Evolutionary conservation across 2,797 vertebrate species (phyloP), one percentile per base, ranked within the genome.

Genomic region (Notoglanidium macrostoma): DNA sequence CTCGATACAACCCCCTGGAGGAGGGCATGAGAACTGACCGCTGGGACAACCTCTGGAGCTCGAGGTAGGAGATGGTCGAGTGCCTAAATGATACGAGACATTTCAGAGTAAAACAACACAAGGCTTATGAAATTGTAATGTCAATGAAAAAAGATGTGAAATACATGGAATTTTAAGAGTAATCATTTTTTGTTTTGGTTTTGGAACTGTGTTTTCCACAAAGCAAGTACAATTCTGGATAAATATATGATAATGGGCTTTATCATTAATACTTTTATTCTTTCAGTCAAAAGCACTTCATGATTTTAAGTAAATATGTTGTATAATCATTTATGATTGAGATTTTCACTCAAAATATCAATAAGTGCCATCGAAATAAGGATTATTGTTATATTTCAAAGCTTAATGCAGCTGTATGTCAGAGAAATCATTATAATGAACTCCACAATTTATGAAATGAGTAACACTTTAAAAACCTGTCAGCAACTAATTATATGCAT

Each of bases 21-120:
- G 92, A 0, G 93, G 93, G 88, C 96, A 97, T 87, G 94, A 94
- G 92, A 96, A 96, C 91, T 96, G 94, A n/a, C 94, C 94, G 0
- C 67, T 74, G 0, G 89, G 91, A 81, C 96, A 97, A 59, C 94
- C 94, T 65, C 65, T 92, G 5, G 93, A 92, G 44, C 91, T 93
- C 46, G 92, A 1, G 12, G 94, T 93, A 0, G 93, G 55, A 51
- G 94, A 91, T 0, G 95, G 92, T 46, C 88, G 82, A 0, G 91
- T 93, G 5, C 95, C 96, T 97, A 90, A 4, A 86, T 2, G 83
- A 59, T 3, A 79, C 0, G 67, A 4, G 51, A 44, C 5, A 11
- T 61, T 85, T 70, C 5, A 77, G 40, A 54, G 15, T 61, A 51
- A 26, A 23, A 86, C 44, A 21, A 65, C 11, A 61, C 63, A 68